Base-by-base conservation (phyloP, 2,888 invertebrate species). In the Tridacna crocea region DNA sequence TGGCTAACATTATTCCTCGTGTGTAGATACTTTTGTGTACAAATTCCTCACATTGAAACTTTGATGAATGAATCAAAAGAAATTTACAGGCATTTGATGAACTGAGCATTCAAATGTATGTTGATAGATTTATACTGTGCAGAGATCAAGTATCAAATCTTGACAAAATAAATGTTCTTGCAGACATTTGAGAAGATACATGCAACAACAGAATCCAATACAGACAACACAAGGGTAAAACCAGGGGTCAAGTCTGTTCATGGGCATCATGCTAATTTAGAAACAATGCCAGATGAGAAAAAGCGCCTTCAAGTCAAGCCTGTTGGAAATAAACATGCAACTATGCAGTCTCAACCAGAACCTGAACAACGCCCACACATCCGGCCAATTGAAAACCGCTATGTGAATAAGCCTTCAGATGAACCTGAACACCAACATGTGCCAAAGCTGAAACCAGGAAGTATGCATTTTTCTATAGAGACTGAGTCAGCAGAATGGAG, bases 401-500 rank as follows among this genome's bases (percentile, higher is more conserved):
- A 85, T 65, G 89, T 88, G 1, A 89, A 82, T 22, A 84, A 75
- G n/a, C 82, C 88, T 55, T 88, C 89, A 19, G 87, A 76, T 17
- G 79, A 81, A 24, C 83, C 83, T 12, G 88, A 90, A 24, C 82
- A 88, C 66, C 77, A 81, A 22, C 68, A 65, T n/a, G 76, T 90
- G 19, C 91, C 90, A n/a, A 89, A 84, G 60, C 72, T 89, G 27
- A 88, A 87, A 82, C 47, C 47, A 47, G 87, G 82, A 13, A 83
- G 82, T 12, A 77, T 82, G 72, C 80, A 87, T 48, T 36, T 82
- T 24, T 63, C 78, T 24, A 79, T 73, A 17, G 90, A 92, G 72
- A 85, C 89, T 0, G 74, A 85, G 66, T 72, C 85, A 10, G 68
- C 79, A 47, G 89, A 88, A 72, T 89, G 90, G 90, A 87, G 87